Evolutionary conservation across 1,140 invertebrate species (phyloP).

Genomic region (Coelopa frigida): DNA sequence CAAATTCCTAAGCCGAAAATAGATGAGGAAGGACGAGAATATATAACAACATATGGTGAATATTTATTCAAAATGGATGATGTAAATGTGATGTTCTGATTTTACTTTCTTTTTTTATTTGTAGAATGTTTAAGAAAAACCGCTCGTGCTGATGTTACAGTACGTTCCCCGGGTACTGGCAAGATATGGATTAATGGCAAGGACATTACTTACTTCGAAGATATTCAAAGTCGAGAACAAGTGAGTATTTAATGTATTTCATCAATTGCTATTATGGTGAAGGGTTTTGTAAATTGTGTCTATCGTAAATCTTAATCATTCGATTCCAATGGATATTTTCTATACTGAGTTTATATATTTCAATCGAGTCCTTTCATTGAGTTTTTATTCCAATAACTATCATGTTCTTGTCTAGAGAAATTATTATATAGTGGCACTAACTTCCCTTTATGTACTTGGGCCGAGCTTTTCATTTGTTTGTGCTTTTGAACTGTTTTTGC

Average conservation of each 20-base stretch:
- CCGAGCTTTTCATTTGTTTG: no score
- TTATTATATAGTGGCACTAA: no score
- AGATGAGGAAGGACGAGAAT: slow-evolving; percentile 60
- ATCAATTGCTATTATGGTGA: no score
- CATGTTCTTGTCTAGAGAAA: no score
- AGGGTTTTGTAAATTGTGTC: no score
- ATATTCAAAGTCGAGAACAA: slow-evolving; percentile 65
- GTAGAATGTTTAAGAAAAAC: slow-evolving; percentile 66
- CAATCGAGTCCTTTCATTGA: no score
- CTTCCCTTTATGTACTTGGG: no score
- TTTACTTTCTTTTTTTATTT: slow-evolving; percentile 21
- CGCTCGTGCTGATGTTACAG: slow-evolving; percentile 58
- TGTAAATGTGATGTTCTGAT: not conserved
- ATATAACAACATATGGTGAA: slow-evolving; percentile 57
- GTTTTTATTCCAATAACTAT: no score
- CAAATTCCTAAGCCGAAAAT: slow-evolving; percentile 57
- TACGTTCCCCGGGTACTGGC: slow-evolving; percentile 70
- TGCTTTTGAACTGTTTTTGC: no score
- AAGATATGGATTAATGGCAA: slow-evolving; percentile 74
- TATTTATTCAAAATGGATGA: slow-evolving; percentile 2
- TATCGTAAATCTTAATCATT: no score
- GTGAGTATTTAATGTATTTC: slow-evolving; percentile 51
- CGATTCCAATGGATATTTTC: no score
- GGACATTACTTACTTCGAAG: slow-evolving; percentile 67
- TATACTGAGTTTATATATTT: no score